Evolutionary conservation across 2,113 vertebrate genomes (phyloP).

Genomic region (Macquaria australasica): DNA sequence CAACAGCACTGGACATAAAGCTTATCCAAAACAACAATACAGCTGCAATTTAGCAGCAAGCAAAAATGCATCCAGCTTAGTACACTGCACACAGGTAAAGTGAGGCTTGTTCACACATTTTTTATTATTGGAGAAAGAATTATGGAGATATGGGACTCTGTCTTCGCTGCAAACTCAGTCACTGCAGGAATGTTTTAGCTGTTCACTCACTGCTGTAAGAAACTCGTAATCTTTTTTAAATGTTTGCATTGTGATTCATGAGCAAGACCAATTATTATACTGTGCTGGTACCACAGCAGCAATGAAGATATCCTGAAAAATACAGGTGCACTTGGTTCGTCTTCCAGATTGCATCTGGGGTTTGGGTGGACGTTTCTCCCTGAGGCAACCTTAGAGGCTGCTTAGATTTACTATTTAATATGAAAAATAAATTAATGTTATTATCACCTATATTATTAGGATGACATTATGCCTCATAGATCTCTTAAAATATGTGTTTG

Average conservation of each 20-base stretch:
- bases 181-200: not conserved
- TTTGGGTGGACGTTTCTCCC: not conserved
- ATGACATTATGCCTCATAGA: not conserved
- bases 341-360: not conserved
- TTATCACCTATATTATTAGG: not conserved
- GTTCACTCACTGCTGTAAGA: not conserved
- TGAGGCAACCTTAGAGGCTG: not conserved
- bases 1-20: slow-evolving; percentile 13
- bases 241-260: not conserved
- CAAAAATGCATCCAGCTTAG: not conserved
- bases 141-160: not conserved
- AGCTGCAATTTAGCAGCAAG: slow-evolving; percentile 15
- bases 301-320: not conserved
- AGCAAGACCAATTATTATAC: not conserved
- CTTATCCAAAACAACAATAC: slow-evolving; percentile 12
- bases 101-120: slow-evolving; percentile 3
- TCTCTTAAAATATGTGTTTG: not conserved
- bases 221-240: not conserved
- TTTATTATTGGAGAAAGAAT: not conserved
- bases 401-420: not conserved
- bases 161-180: not conserved
- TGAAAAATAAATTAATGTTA: not conserved
- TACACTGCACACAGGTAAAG: not conserved
- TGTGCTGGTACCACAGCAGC: not conserved
- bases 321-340: not conserved